Evolutionary conservation across 1,140 invertebrate species (phyloP), one percentile per base, ranked within the genome.

Genomic region (Tetraneura akinire): DNA sequence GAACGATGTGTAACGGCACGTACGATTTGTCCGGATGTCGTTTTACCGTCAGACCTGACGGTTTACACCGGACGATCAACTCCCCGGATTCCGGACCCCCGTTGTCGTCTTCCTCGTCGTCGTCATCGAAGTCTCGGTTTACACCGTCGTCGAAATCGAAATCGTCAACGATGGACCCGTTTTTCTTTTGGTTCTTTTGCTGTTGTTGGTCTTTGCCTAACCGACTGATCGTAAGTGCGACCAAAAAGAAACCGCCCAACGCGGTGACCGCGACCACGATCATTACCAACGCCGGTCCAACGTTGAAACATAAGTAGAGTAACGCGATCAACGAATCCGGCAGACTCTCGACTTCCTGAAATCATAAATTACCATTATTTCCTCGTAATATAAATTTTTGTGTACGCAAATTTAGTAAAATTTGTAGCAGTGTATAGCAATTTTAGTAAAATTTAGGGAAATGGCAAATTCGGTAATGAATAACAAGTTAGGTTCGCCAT

Each of bases 231-330:
- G 74, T 8, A 37, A 78, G 9, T 1, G 32, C 37, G 53, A 78
- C 37, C 42, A 78, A 14, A 21, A 57, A 45, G 0, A 78, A 45
- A 1, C 74, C 74, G 14, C 18, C 74, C 5, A 37, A 1, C 0
- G 74, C 74, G 1, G 37, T 23, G 1, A 78, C 21, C 3, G 37
- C 53, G 16, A 78, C 11, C 0, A 29, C 74, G 0, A 37, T 32
- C 74, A 47, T 78, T 9, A 78, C n/a, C 14, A 78, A 10, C 13
- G n/a, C 3, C 16, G 83, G 83, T 0, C 80, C 83, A 14, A 81
- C 68, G 49, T 73, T 76, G 26, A 82, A 80, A n/a, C 81, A 80
- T 47, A 83, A 55, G 62, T 80, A 80, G n/a, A 83, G 55, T 51
- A 83, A 51, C 18, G 80, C 68, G 62, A 71, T 81, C 53, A 83